These are phyloP conservation scores for Pristionchus maxplancki DNA, from an alignment of 2,888 invertebrate genomes.

Conservation along the genomic window DNA sequence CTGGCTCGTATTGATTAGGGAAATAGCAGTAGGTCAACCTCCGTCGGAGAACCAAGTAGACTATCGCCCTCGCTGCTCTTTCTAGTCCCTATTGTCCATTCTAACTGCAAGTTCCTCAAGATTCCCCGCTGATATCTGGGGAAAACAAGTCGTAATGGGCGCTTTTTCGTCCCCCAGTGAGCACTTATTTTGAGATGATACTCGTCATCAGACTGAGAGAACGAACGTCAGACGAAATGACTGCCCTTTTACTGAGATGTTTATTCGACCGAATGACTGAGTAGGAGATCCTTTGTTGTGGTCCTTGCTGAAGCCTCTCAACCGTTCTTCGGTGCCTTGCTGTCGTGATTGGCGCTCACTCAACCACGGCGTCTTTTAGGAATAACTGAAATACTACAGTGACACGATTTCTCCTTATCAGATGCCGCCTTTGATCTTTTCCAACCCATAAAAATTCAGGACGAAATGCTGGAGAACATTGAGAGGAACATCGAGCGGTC, in stretches of 20 bases:
- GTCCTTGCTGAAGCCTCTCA: not conserved
- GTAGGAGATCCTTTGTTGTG: not conserved
- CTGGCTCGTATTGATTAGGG: not conserved
- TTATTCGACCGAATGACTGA: not conserved
- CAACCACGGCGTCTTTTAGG: not conserved
- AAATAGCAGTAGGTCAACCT: not conserved
- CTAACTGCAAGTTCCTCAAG: not conserved
- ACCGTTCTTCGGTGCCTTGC: not conserved
- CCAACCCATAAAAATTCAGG: no score
- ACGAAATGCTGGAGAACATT: conserved; percentile 48
- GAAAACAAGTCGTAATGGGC: not conserved
- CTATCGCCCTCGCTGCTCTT: not conserved
- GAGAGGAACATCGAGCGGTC: conserved; percentile 32
- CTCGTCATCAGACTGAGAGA: not conserved
- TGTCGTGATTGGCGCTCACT: not conserved
- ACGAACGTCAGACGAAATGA: not conserved
- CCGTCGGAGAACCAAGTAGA: not conserved
- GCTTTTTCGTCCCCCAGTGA: not conserved
- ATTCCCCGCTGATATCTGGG: not conserved
- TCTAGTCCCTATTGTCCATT: not conserved
- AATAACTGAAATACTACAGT: not conserved
- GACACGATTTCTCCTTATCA: no score
- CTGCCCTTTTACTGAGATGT: not conserved
- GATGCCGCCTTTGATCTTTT: no score
- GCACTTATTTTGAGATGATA: not conserved